These are phyloP conservation scores for Steinernema hermaphroditum DNA, from an alignment of 2,888 invertebrate species.

Conservation along the genomic window DNA sequence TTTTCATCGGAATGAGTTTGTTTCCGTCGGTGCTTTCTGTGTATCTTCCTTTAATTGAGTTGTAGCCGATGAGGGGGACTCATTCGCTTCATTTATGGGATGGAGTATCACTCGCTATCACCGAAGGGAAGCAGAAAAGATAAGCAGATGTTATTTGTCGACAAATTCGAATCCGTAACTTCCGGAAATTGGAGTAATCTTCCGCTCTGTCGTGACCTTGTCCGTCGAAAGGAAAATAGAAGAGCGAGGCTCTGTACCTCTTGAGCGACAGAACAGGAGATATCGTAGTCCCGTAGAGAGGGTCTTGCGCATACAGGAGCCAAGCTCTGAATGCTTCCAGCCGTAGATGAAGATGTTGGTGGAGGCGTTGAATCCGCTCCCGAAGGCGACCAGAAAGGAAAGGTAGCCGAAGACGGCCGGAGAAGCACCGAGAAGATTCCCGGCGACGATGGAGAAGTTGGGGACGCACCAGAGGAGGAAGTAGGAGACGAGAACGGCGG, in stretches of 20 bases:
- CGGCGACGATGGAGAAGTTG: slow-evolving; percentile 12
- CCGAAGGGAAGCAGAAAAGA: too few relatives aligned
- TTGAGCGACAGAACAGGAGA: background rate
- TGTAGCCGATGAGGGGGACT: too few relatives aligned
- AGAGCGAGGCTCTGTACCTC: background rate
- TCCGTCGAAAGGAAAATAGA: background rate
- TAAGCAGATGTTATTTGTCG: too few relatives aligned
- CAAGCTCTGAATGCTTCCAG: slow-evolving; percentile 18
- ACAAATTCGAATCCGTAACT: background rate
- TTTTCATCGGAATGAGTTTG: too few relatives aligned
- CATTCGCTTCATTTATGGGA: too few relatives aligned
- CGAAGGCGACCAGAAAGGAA: background rate
- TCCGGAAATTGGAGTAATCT: background rate
- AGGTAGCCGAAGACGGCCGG: background rate
- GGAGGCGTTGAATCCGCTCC: background rate
- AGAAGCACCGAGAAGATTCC: background rate
- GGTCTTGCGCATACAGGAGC: background rate
- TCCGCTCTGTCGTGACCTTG: slow-evolving; percentile 2
- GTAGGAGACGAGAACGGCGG: slow-evolving; percentile 25
- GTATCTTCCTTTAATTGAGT: too few relatives aligned
- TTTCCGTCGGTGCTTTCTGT: too few relatives aligned
- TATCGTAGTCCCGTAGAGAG: background rate
- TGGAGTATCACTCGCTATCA: too few relatives aligned
- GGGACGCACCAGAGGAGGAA: slow-evolving; percentile 13
- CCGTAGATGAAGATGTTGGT: slow-evolving; percentile 29